Base-by-base conservation (phyloP, 2,888 invertebrate genomes). In the Dorcus hopei region DNA sequence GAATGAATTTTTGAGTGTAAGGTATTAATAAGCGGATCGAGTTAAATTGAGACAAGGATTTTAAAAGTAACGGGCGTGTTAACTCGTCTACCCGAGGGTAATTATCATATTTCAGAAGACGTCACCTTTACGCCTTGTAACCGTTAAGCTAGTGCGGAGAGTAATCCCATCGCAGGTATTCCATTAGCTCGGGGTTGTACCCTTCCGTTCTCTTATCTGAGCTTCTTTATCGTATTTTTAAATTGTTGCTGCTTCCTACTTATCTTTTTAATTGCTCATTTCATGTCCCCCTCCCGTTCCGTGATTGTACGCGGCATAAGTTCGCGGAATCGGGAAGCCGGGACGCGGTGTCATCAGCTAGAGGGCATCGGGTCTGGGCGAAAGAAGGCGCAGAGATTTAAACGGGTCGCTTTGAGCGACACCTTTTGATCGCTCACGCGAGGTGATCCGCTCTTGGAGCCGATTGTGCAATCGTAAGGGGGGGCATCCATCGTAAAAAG, bases 391-490 rank as follows among this genome's bases (percentile, higher is more conserved):
- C 63, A 57, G 59, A 33, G 26, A 33, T 33, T 33, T 33, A 33
- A 33, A 33, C 41, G 41, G 40, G 19, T 38, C 54, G 57, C 62
- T 61, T 71, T 71, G 72, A 72, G 67, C 66, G 72, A 72, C 74
- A 74, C 74, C 74, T 75, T 77, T 77, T 77, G 77, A 77, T 77
- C 76, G 73, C 63, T 74, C 68, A 74, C 70, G 73, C 74, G 75
- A 65, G 68, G 64, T 65, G 69, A 67, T 66, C 67, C 63, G 65
- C 68, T 66, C 68, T 19, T 64, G 63, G 58, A 69, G 63, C 69
- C 68, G 69, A 70, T 69, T 67, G 69, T 67, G 69, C 65, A 68
- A 70, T 69, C 62, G 67, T 59, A 33, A 45, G 42, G 57, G 51
- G 52, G 54, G 49, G 38, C 69, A 72, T 70, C 58, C 70, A 70